Evolutionary conservation across 2,113 vertebrate species (phyloP).

Genomic region (Oxygymnocypris stewartii): DNA sequence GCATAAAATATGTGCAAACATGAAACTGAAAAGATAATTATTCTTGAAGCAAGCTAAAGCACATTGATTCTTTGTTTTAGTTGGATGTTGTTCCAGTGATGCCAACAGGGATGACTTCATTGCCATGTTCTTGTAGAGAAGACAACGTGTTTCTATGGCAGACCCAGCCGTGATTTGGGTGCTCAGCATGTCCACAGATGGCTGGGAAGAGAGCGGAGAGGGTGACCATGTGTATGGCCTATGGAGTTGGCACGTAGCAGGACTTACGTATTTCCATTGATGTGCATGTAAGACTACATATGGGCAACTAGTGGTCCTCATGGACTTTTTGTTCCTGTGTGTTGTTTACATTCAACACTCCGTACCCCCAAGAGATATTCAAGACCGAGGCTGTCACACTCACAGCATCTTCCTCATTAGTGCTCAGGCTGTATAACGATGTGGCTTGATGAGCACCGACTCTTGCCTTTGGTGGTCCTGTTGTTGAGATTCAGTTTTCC

Average conservation of each 20-base stretch:
- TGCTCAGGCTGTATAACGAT: slow-evolving; percentile 4
- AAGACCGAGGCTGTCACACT: slow-evolving; percentile 18
- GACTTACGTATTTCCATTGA: slow-evolving; percentile 18
- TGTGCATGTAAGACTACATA: slow-evolving; percentile 10
- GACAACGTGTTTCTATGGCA: slow-evolving; percentile 13
- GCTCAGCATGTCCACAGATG: slow-evolving; percentile 29
- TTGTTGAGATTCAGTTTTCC: neutral
- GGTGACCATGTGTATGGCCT: slow-evolving; percentile 17
- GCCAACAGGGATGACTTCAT: slow-evolving; percentile 7
- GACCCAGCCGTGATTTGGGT: neutral
- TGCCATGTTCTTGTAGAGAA: slow-evolving; percentile 23
- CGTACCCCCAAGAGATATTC: neutral
- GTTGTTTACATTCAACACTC: neutral
- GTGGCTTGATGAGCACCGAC: slow-evolving; percentile 31
- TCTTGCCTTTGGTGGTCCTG: slow-evolving; percentile 6
- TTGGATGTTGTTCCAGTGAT: neutral
- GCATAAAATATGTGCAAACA: neutral
- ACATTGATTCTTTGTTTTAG: neutral
- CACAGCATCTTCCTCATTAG: slow-evolving; percentile 32
- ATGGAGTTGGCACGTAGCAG: neutral
- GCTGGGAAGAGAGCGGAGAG: neutral
- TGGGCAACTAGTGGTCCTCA: slow-evolving; percentile 23
- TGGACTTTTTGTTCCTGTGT: neutral
- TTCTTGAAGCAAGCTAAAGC: neutral
- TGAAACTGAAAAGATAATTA: neutral